A percentile compares a stretch with the other conserved stretches of the same genome.
phyloP scores from a whole-genome alignment of 2,113 vertebrate species.

The Chionomys nivalis region DNA sequence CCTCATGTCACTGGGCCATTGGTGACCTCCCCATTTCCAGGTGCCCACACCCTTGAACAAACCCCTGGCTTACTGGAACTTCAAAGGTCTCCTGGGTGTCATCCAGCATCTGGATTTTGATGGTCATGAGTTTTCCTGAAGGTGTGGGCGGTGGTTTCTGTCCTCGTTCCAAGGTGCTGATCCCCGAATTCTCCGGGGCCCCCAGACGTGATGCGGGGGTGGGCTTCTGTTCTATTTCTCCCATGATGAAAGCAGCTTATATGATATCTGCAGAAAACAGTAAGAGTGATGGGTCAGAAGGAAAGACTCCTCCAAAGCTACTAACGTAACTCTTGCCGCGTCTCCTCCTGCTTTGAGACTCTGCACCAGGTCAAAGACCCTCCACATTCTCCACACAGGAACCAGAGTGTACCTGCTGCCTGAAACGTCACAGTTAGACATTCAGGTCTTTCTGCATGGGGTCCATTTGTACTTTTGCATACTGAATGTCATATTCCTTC shows the following conservation, averaged over 20 bases:
- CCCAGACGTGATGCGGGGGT: constrained; percentile 94
- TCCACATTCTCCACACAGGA: too few species aligned
- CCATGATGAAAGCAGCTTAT: constrained; percentile 88
- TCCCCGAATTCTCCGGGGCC: constrained; percentile 94
- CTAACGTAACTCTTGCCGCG: background rate
- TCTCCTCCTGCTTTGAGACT: background rate
- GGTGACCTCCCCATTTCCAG: accelerated
- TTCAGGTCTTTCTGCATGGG: background rate
- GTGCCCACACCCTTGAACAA: background rate
- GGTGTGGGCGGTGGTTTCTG: constrained; percentile 93
- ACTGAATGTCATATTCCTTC: background rate
- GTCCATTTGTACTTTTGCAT: constrained; percentile 43
- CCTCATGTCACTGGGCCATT: accelerated
- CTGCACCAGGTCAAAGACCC: too few species aligned
- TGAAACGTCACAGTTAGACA: background rate
- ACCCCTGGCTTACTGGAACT: constrained; percentile 91
- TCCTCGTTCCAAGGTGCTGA: constrained; percentile 97
- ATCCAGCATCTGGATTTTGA: constrained; percentile 97
- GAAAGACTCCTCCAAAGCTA: background rate
- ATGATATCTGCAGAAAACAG: constrained; percentile 75
- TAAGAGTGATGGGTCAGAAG: constrained; percentile 60
- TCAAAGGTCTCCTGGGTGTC: constrained; percentile 97
- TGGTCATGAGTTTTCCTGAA: constrained; percentile 92
- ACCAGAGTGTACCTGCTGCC: background rate
- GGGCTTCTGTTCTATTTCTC: constrained; percentile 91